These are phyloP conservation scores for Teleogryllus oceanicus DNA, from an alignment of 2,888 invertebrate species.

Conservation along the genomic window DNA sequence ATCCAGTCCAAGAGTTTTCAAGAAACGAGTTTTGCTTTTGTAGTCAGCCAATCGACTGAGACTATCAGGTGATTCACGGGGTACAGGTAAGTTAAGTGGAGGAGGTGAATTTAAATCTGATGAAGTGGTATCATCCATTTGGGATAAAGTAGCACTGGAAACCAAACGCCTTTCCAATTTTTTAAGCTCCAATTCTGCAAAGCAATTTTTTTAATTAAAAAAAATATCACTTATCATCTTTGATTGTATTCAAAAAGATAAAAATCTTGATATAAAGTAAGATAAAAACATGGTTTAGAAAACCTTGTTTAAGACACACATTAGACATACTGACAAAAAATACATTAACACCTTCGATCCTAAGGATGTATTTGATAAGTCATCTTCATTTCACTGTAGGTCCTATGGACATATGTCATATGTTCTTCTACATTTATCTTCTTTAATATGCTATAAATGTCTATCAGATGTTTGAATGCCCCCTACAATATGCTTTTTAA, in stretches of 20 bases:
- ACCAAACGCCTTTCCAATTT: slow-evolving; percentile 55
- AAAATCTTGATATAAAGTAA: too few species aligned
- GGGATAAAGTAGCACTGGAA: slow-evolving; percentile 28
- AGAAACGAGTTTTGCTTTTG: slow-evolving; percentile 58
- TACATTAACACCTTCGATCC: too few species aligned
- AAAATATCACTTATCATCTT: neutral
- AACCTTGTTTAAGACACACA: too few species aligned
- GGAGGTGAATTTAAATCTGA: slow-evolving; percentile 39
- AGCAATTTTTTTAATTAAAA: slow-evolving; percentile 20
- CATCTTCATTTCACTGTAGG: too few species aligned
- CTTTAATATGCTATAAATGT: too few species aligned
- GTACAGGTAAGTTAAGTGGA: slow-evolving; percentile 52
- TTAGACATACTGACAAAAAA: too few species aligned
- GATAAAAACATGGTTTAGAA: too few species aligned
- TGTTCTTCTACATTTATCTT: too few species aligned
- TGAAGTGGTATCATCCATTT: slow-evolving; percentile 25
- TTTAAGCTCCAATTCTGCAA: slow-evolving; percentile 56
- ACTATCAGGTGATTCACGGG: slow-evolving; percentile 51
- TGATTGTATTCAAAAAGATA: neutral
- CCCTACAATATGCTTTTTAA: too few species aligned
- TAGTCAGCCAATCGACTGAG: slow-evolving; percentile 51
- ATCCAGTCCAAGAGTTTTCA: slow-evolving; percentile 57
- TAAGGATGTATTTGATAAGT: too few species aligned
- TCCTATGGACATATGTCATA: too few species aligned
- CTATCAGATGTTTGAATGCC: too few species aligned